Base-by-base conservation (phyloP, 2,888 invertebrate genomes). In the Trachelus iudaicus region DNA sequence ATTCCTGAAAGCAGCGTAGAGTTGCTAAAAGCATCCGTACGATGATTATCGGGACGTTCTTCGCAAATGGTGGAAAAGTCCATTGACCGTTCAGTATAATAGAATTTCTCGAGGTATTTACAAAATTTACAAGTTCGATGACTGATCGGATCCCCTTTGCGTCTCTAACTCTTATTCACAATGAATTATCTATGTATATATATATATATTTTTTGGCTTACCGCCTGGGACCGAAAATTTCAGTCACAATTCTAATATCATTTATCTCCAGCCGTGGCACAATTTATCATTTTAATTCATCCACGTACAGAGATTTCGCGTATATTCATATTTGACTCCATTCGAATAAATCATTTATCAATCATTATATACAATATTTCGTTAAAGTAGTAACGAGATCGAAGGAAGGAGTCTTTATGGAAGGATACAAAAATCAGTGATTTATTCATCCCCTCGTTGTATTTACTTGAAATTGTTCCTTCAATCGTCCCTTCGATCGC, bases 71-170 rank as follows among this genome's bases (percentile, higher is more conserved):
- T 69, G 73, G 33, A 76, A 76, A 73, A 68, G 71, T 71, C 73
- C 73, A 76, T 76, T n/a, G 40, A 73, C 37, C 73, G 34, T 76
- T 76, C 56, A 37, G 23, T 40, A 37, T 56, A 37, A 76, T 76
- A 76, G 71, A 76, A 73, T 73, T 75, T 31, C 68, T n/a, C 33
- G 69, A 37, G 35, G 30, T 75, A 76, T 73, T 69, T 76, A 73
- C 71, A 76, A 69, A 75, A 76, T 76, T 76, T 76, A 76, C 71
- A 76, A 35, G 37, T 75, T 33, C 69, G 33, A 73, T 73, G 73
- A 34, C 33, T 23, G 73, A 34, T 73, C 23, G 11, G 9, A 73
- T 73, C 73, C 33, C 23, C 34, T 3, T 73, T 34, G 73, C 34
- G 33, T 56, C 56, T 9, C 56, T 56, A 56, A 56, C 40, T 74